phyloP scores from a whole-genome alignment of 2,113 vertebrate genomes.

The Protobothrops mucrosquamatus region DNA sequence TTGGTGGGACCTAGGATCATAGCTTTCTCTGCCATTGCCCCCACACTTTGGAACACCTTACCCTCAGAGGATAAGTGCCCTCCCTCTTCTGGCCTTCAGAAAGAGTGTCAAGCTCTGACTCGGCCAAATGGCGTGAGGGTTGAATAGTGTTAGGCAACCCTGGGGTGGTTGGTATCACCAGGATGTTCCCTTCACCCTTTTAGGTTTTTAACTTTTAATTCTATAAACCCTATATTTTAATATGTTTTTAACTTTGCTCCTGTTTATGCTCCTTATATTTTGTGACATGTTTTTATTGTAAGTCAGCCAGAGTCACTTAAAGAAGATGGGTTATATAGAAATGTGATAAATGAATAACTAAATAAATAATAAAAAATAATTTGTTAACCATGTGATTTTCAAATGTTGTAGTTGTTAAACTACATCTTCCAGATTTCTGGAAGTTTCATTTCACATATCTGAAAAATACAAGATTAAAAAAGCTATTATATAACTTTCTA shows the following conservation, averaged over 20 bases:
- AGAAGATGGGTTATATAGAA: not conserved
- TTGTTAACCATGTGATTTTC: not conserved
- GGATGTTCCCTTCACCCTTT: not conserved
- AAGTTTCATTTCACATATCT: not conserved
- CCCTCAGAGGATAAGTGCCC: not conserved
- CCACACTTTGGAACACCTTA: not conserved
- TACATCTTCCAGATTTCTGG: not conserved
- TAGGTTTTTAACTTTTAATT: not conserved
- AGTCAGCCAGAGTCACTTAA: not conserved
- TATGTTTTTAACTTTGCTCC: not conserved
- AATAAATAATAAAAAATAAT: not conserved
- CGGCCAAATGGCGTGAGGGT: not conserved
- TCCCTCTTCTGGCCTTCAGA: not conserved
- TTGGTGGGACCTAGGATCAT: not conserved
- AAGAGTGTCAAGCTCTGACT: not conserved
- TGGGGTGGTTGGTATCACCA: not conserved
- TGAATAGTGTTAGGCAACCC: not conserved
- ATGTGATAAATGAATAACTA: not conserved
- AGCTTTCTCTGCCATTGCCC: not conserved
- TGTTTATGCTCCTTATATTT: not conserved
- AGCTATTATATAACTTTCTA: not conserved
- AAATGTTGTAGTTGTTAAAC: not conserved
- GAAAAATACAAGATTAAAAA: not conserved
- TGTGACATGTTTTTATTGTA: not conserved
- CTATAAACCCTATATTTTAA: not conserved